Conservation (phyloP, 2,113 vertebrate species). For the Notarius quadriscutis region DNA sequence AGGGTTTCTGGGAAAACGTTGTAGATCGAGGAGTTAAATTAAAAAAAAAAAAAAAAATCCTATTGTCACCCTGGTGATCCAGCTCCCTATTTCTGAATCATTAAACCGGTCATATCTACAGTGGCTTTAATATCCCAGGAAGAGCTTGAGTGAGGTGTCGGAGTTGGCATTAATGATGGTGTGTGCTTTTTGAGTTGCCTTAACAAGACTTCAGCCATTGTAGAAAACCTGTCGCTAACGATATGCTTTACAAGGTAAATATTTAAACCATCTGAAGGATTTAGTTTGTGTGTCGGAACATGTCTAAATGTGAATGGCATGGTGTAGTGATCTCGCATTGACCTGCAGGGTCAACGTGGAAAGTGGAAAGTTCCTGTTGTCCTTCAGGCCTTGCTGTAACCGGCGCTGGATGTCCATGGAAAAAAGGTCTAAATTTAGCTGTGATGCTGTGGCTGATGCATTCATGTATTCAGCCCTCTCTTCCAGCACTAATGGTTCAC, state of each 20-base stretch:
- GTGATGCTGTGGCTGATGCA: slow-evolving; percentile 69
- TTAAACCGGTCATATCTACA: background rate
- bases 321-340: background rate
- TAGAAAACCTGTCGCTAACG: background rate
- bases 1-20: background rate
- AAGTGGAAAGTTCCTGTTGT: slow-evolving; percentile 62
- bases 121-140: background rate
- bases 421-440: slow-evolving; percentile 77
- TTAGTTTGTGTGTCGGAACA: background rate
- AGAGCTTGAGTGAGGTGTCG: background rate
- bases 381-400: slow-evolving; percentile 44
- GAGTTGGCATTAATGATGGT: background rate
- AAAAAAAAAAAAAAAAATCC: background rate
- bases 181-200: background rate
- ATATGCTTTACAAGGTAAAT: background rate
- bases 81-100: background rate
- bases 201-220: background rate
- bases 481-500: slow-evolving; percentile 27
- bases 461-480: slow-evolving; percentile 65
- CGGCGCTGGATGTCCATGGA: slow-evolving; percentile 60
- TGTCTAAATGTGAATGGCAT: background rate
- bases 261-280: background rate
- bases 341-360: background rate
- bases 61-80: background rate
- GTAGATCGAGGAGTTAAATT: background rate